Conservation (phyloP, 2,113 vertebrate genomes). For the Nerophis lumbriciformis region DNA sequence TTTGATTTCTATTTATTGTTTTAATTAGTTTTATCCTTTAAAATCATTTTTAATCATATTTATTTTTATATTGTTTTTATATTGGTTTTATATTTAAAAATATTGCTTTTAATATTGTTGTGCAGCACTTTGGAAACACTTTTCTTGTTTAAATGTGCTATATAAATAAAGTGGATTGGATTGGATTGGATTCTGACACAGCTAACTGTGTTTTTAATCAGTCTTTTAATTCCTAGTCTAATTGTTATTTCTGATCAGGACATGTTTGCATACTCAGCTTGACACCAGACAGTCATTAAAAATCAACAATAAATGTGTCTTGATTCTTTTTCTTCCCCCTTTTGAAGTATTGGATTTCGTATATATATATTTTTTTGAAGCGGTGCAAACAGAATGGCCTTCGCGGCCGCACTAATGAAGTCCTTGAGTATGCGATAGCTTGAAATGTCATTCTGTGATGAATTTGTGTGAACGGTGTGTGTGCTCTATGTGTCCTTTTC, state of each 20-base stretch:
- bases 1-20: too few species aligned
- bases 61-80: too few species aligned
- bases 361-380: conserved; percentile 41
- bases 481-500: not conserved
- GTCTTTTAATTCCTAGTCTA: conserved; percentile 26
- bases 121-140: too few species aligned
- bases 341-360: conserved; percentile 41
- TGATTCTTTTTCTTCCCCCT: conserved; percentile 40
- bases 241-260: conserved; percentile 29
- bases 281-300: conserved; percentile 20
- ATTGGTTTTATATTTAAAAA: too few species aligned
- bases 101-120: too few species aligned
- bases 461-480: conserved; percentile 19
- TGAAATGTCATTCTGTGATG: conserved; percentile 45
- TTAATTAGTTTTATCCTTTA: too few species aligned
- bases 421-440: conserved; percentile 36
- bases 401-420: conserved; percentile 49
- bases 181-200: too few species aligned
- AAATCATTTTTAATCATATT: too few species aligned
- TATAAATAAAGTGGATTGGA: too few species aligned
- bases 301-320: conserved; percentile 39
- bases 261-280: conserved; percentile 8
- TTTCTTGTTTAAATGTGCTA: too few species aligned
- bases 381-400: conserved; percentile 42
- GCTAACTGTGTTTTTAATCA: conserved; percentile 30